A percentile compares a stretch with the other conserved stretches of the same genome.
These are phyloP conservation scores for Oryzias melastigma DNA, from an alignment of 2,113 vertebrate genomes.

Conservation along the genomic window DNA sequence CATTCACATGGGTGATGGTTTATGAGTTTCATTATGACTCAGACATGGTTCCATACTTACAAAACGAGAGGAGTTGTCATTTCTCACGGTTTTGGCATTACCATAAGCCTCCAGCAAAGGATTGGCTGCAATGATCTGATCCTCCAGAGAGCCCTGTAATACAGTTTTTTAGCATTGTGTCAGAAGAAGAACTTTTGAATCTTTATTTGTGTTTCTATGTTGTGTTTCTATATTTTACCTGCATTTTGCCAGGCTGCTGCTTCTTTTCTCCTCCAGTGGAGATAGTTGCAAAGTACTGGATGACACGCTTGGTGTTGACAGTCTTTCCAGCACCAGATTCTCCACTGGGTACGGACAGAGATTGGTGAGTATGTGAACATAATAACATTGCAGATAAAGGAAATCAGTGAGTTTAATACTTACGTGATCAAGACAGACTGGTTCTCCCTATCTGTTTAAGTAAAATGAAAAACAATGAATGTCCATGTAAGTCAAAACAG, in stretches of 20 bases:
- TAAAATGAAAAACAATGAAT: conserved; percentile 1
- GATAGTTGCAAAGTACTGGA: conserved; percentile 95
- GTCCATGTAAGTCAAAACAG: background rate
- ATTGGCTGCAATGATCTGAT: conserved; percentile 1
- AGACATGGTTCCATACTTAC: background rate
- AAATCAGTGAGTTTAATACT: conserved; percentile 44
- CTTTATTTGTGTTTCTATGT: background rate
- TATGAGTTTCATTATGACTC: background rate
- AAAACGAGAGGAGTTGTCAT: conserved; percentile 2
- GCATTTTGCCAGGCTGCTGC: conserved; percentile 71
- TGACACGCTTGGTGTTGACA: conserved; percentile 92
- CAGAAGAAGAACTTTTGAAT: conserved; percentile 63
- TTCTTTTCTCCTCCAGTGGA: conserved; percentile 73
- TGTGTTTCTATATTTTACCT: conserved; percentile 66
- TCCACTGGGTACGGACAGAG: conserved; percentile 73
- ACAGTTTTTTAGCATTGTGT: background rate
- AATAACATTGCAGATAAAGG: background rate
- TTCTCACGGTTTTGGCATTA: conserved; percentile 1
- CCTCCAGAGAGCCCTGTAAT: conserved; percentile 56
- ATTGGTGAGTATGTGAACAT: background rate
- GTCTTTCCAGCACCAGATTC: conserved; percentile 96
- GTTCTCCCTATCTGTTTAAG: conserved; percentile 79
- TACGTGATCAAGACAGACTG: conserved; percentile 86
- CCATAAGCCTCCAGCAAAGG: conserved; percentile 1
- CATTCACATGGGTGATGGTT: background rate